These are phyloP conservation scores for Piscicola geometra DNA, from an alignment of 2,888 invertebrate species.

Conservation along the genomic window DNA sequence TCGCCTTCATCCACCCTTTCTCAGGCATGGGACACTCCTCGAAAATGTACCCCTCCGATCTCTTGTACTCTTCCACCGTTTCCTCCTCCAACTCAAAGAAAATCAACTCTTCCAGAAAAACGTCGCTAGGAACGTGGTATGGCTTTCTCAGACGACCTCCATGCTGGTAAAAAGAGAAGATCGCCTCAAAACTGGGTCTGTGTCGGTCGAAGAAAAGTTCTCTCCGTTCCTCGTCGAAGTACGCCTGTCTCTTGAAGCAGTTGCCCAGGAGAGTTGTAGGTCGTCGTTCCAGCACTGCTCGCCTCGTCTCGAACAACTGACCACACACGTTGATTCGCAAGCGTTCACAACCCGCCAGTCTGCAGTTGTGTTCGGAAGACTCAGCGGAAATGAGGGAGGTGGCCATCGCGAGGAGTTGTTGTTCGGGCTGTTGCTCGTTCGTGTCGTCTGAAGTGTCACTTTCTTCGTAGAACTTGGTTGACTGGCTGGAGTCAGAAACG, in stretches of 20 bases:
- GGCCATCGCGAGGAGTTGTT: not conserved
- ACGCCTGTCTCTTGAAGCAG: conserved; percentile 51
- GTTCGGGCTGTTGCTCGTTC: not conserved
- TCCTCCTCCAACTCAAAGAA: conserved; percentile 54
- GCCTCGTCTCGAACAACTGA: conserved; percentile 53
- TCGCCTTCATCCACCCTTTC: conserved; percentile 48
- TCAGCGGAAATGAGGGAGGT: not conserved
- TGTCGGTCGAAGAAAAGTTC: conserved; percentile 56
- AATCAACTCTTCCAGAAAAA: conserved; percentile 53
- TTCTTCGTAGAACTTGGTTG: conserved; percentile 5
- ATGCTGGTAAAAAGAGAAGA: conserved; percentile 55
- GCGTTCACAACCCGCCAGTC: conserved; percentile 46
- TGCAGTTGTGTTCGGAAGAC: conserved; percentile 18
- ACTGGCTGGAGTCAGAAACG: conserved; percentile 7
- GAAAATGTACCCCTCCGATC: conserved; percentile 50
- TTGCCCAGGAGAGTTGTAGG: conserved; percentile 55
- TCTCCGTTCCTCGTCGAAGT: conserved; percentile 50
- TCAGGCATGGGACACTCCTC: conserved; percentile 51
- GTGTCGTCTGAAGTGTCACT: not conserved
- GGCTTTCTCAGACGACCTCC: conserved; percentile 53
- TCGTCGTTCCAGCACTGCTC: conserved; percentile 51
- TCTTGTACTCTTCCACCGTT: conserved; percentile 52
- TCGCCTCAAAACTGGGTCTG: conserved; percentile 55
- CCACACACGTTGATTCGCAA: conserved; percentile 55
- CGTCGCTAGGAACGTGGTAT: conserved; percentile 53